Base-by-base conservation (phyloP, 1,140 invertebrate species). In the Cotesia typhae region DNA sequence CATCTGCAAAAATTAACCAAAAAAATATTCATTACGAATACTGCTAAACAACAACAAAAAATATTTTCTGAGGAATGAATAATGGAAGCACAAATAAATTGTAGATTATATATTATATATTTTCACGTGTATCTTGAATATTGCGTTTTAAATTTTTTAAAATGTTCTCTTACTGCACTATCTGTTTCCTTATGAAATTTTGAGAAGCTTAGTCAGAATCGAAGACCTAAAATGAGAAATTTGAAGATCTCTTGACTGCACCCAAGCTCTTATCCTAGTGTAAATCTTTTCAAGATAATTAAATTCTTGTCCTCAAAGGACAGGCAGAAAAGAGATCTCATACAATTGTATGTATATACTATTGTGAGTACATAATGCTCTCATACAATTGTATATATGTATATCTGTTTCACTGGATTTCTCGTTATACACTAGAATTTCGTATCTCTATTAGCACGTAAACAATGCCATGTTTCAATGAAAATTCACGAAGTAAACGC, bases 1-100 rank as follows among this genome's bases (percentile, higher is more conserved):
- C 96, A 98, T 97, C 95, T 97, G 89, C 3, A 71, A 61, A 71
- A 66, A 66, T 67, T 59, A 72, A 20, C 4, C 51, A 17, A 67
- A 12, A 28, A 51, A n/a, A 71, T 64, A 37, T 38, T 28, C 9
- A 66, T 66, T 28, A 9, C 6, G 64, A 9, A 66, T 17, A 12
- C 28, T 28, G 14, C 5, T 12, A 28, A 14, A 17, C 20, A 52
- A 38, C 51, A 37, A 28, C 41, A 28, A 66, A 38, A n/a, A 63
- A n/a, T 63, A 5, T 7, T 0, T 72, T 73, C 51, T 79, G 76
- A 78, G 47, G 72, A 47, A 47, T 47, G 41, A 47, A 47, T 9
- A 47, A 10, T 55, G 4, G 14, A n/a, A 4, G 53, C n/a, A 17
- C n/a, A 55, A n/a, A n/a, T 5, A 55, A 55, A 51, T 9, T 51